Base-by-base conservation (phyloP, 2,797 vertebrate species). In the Anabacerthia variegaticeps region DNA sequence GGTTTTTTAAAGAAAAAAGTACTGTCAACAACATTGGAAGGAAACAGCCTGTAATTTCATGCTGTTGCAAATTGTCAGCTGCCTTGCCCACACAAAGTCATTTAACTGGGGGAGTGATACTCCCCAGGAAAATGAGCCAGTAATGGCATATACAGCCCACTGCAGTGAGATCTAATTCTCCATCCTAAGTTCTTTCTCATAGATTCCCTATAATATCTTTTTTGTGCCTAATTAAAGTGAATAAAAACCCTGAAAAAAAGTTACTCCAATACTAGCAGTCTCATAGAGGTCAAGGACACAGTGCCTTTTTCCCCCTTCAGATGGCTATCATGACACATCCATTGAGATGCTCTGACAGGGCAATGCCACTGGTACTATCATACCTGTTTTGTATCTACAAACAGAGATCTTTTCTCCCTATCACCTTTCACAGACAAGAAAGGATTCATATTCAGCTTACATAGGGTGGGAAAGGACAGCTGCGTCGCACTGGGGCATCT, bases 51-150 rank as follows among this genome's bases (percentile, higher is more conserved):
- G 48, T 44, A 91, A 93, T 91, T 96, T 93, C 91, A 76, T 86
- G 69, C 92, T 88, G 92, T 78, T 93, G 79, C 72, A 93, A 96
- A 91, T 59, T 72, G 86, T 86, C 89, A 92, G 88, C 85, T 95
- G 93, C 71, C 46, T 86, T 96, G 90, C 89, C 93, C 80, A 88
- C 91, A 93, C 37, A 23, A 88, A 92, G 67, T 91, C 55, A 93
- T 91, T 88, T 92, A 79, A 93, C 27, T 69, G 83, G 56, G 37
- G 74, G 59, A 85, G 72, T 83, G 84, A 84, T 83, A 75, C 30
- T 76, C 71, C 68, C 72, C 66, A 83, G 54, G 79, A 89, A 94
- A 91, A 89, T 24, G 23, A 85, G 48, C 58, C 76, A 75, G 51
- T 81, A 91, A 94, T 66, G 44, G 78, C 65, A 71, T 15, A 91